Evolutionary conservation across 2,113 vertebrate species (phyloP).

Genomic region (Lonchura striata): DNA sequence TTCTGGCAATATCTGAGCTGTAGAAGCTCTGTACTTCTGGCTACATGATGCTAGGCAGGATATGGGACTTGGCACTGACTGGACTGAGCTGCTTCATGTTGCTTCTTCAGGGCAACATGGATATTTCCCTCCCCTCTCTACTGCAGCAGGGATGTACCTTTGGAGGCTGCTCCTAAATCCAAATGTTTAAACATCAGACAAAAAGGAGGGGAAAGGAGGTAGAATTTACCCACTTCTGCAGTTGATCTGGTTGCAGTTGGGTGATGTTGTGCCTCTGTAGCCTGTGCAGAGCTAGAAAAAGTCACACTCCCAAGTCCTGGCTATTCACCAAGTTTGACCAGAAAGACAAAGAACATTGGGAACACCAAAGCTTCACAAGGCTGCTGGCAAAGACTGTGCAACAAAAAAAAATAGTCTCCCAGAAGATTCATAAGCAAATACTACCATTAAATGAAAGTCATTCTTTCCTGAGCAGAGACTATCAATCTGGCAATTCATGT

Average conservation of each 20-base stretch:
- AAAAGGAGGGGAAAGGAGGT: neutral
- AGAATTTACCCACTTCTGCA: neutral
- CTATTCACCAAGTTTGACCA: neutral
- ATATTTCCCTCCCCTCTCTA: neutral
- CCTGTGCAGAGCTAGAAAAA: neutral
- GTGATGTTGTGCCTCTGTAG: neutral
- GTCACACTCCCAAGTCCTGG: neutral
- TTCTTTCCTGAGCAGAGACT: neutral
- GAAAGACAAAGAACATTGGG: neutral
- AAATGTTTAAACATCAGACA: neutral
- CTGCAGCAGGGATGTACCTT: neutral
- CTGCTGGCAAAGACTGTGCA: neutral
- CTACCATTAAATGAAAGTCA: neutral
- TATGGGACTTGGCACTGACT: neutral
- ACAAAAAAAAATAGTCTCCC: neutral
- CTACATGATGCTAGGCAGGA: neutral
- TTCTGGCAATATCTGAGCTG: neutral
- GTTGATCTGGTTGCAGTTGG: neutral
- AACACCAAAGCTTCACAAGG: neutral
- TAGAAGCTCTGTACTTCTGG: neutral
- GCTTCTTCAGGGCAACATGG: neutral
- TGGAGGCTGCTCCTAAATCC: neutral
- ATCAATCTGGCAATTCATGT: neutral
- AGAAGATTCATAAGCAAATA: neutral
- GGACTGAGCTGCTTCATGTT: neutral